Conservation (phyloP, 2,797 vertebrate genomes). For the Tenualosa ilisha region DNA sequence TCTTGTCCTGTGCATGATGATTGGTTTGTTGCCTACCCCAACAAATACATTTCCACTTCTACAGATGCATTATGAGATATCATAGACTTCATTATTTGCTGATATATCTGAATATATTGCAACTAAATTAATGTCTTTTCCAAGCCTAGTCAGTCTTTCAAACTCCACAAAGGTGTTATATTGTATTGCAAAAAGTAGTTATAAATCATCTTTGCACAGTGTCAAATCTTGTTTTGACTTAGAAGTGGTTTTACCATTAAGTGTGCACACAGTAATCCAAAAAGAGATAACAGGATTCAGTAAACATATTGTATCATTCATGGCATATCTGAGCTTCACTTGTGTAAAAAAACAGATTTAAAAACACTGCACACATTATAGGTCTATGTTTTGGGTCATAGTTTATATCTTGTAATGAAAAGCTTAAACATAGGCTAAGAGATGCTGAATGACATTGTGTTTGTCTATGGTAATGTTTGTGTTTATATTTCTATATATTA, state of each 20-base stretch:
- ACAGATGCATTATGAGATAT: too few species aligned
- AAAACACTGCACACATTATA: not conserved
- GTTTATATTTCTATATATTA: too few species aligned
- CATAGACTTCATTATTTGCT: too few species aligned
- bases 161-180: not conserved
- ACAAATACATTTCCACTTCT: too few species aligned
- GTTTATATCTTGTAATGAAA: not conserved
- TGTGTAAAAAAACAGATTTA: not conserved
- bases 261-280: not conserved
- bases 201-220: not conserved
- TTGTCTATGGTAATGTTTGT: too few species aligned
- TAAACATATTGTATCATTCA: not conserved
- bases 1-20: too few species aligned
- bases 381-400: not conserved
- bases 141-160: not conserved
- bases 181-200: not conserved
- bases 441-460: too few species aligned
- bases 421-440: not conserved
- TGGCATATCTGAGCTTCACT: not conserved
- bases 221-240: not conserved
- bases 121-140: not conserved
- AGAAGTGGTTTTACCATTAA: not conserved
- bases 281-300: not conserved
- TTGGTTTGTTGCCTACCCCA: too few species aligned
- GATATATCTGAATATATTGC: not conserved